Evolutionary conservation across 37 sponge, comb jelly and placozoan genomes (phyloP).

Genomic region (Beroe ovata): DNA sequence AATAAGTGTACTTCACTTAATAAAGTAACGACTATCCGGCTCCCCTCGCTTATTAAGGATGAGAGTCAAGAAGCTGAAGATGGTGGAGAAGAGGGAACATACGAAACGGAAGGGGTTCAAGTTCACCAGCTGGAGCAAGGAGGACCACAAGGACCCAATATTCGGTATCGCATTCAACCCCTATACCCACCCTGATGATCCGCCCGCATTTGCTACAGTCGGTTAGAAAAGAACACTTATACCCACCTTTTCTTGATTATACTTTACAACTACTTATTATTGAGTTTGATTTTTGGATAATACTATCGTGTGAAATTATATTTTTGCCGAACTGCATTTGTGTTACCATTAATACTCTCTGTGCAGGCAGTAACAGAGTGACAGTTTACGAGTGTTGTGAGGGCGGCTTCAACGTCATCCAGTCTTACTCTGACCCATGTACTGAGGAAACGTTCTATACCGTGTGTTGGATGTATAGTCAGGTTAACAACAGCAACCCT

Average conservation of each 20-base stretch:
- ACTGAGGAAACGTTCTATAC: conserved; percentile 52
- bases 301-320: no score
- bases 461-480: conserved; percentile 43
- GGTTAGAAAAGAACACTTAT: no score
- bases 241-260: no score
- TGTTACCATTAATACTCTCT: no score
- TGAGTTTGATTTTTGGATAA: no score
- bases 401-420: conserved; percentile 7
- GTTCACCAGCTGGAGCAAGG: conserved; percentile 65
- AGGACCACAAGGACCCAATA: conserved; percentile 83
- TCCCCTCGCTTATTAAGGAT: conserved; percentile 4
- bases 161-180: conserved; percentile 93
- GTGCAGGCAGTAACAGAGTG: conserved; percentile 63
- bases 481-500: neutral
- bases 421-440: conserved; percentile 59
- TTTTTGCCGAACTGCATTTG: no score
- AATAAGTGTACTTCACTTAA: no score
- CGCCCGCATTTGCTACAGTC: conserved; percentile 84
- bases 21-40: no score
- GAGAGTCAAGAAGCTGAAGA: conserved; percentile 28
- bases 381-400: conserved; percentile 48
- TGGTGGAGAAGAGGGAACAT: conserved; percentile 17
- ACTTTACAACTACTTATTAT: no score
- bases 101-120: conserved; percentile 39
- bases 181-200: conserved; percentile 70